Evolutionary conservation across 2,888 invertebrate species (phyloP).

Genomic region (Diaprepes abbreviatus): DNA sequence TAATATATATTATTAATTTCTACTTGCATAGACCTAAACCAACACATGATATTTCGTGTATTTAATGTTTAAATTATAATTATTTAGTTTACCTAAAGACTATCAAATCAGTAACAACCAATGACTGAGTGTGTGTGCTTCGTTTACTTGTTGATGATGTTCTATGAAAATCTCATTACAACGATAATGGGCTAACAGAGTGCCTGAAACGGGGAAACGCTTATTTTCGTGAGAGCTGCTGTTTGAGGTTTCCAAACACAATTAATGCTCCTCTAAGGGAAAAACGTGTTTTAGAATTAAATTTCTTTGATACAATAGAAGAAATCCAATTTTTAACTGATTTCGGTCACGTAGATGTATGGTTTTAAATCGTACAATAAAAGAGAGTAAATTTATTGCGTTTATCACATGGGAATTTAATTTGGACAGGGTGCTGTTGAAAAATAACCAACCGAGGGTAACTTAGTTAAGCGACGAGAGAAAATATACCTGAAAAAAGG

Average conservation of each 20-base stretch:
- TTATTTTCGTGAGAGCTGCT: constrained; percentile 8
- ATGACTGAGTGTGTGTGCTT: not conserved
- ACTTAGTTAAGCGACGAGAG: too few relatives aligned
- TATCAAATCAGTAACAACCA: not conserved
- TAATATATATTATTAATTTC: too few relatives aligned
- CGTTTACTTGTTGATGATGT: constrained; percentile 14
- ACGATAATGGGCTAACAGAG: constrained; percentile 9
- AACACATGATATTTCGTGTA: too few relatives aligned
- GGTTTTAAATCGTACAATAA: not conserved
- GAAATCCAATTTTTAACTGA: constrained; percentile 32
- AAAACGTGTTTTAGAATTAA: constrained; percentile 28
- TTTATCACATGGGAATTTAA: not conserved
- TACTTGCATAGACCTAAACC: too few relatives aligned
- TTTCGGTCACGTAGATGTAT: constrained; percentile 5
- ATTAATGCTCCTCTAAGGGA: constrained; percentile 23
- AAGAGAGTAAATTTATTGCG: not conserved
- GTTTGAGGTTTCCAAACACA: constrained; percentile 24
- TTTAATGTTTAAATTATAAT: too few relatives aligned
- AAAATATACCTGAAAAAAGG: too few relatives aligned
- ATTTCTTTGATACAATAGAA: constrained; percentile 31
- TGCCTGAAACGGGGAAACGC: constrained; percentile 5
- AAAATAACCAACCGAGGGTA: too few relatives aligned
- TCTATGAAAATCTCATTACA: constrained; percentile 19
- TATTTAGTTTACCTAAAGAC: not conserved
- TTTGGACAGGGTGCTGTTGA: too few relatives aligned